Percentiles rank a stretch among this genome's conserved stretches.
phyloP scores from a whole-genome alignment of 2,113 vertebrate species.

The Ginglymostoma cirratum region DNA sequence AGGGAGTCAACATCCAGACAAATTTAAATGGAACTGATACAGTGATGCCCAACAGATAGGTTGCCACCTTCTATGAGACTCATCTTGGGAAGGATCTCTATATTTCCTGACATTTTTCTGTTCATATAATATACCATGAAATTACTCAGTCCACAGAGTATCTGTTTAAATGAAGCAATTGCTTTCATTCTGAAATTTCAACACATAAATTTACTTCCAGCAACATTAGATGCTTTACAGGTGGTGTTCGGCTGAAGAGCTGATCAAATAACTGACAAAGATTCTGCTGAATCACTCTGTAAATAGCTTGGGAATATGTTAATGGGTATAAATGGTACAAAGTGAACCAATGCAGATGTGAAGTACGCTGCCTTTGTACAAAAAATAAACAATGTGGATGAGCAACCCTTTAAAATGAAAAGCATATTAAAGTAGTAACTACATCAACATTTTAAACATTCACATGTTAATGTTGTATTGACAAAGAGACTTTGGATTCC shows the following conservation, averaged over 20 bases:
- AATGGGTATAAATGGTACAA: neutral
- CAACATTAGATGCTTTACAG: neutral
- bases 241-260: neutral
- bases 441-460: neutral
- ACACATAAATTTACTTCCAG: neutral
- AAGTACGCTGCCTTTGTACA: neutral
- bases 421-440: neutral
- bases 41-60: neutral
- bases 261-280: neutral
- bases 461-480: neutral
- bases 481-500: neutral
- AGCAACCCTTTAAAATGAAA: neutral
- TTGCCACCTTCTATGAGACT: neutral
- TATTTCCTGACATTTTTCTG: neutral
- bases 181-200: neutral
- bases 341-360: neutral
- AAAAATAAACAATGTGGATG: neutral
- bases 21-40: neutral
- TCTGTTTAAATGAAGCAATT: neutral
- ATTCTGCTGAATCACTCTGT: neutral
- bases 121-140: neutral
- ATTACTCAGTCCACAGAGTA: neutral
- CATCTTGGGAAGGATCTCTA: neutral
- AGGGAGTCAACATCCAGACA: neutral
- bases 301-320: neutral